phyloP scores from a whole-genome alignment of 2,113 vertebrate genomes.

The Pangasianodon gigas region DNA sequence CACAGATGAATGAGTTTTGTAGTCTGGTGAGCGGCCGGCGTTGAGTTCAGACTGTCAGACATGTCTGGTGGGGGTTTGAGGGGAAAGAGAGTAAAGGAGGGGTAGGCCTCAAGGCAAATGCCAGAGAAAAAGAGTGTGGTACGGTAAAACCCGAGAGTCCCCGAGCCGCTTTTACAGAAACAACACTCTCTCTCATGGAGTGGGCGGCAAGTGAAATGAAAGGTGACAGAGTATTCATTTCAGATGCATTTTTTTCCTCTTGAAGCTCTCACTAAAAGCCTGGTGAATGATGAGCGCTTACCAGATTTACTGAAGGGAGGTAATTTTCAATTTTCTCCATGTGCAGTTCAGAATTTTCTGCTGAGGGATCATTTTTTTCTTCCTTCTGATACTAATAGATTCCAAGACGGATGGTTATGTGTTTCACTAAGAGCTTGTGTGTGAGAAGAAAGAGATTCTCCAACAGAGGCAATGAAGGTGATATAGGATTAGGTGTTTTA shows the following conservation, averaged over 20 bases:
- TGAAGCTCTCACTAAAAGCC: slow-evolving; percentile 70
- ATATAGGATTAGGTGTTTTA: not conserved
- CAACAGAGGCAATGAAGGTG: not conserved
- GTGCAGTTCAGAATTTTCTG: slow-evolving; percentile 31
- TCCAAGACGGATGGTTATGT: not conserved
- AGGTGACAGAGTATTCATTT: slow-evolving; percentile 81
- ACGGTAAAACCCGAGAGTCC: slow-evolving; percentile 75
- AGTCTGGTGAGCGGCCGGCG: slow-evolving; percentile 78
- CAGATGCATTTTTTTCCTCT: slow-evolving; percentile 68
- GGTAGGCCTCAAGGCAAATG: slow-evolving; percentile 74
- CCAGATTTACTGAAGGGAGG: slow-evolving; percentile 72
- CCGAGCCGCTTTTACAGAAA: slow-evolving; percentile 63
- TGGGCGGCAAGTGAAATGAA: slow-evolving; percentile 71
- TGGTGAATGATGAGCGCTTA: slow-evolving; percentile 76
- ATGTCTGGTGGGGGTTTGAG: slow-evolving; percentile 70
- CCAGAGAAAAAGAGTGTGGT: slow-evolving; percentile 71
- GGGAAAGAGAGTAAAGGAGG: slow-evolving; percentile 26
- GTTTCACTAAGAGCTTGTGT: slow-evolving; percentile 14
- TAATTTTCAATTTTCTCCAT: slow-evolving; percentile 65
- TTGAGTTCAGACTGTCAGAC: slow-evolving; percentile 80
- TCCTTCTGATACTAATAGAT: not conserved
- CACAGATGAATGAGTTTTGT: slow-evolving; percentile 84
- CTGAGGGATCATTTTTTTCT: slow-evolving; percentile 9
- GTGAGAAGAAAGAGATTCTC: slow-evolving; percentile 8
- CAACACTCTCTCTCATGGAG: slow-evolving; percentile 76